A percentile compares a stretch with the other conserved stretches of the same genome.
Evolutionary conservation across 2,888 invertebrate species (phyloP).

Genomic region (Onthophagus sagittarius): DNA sequence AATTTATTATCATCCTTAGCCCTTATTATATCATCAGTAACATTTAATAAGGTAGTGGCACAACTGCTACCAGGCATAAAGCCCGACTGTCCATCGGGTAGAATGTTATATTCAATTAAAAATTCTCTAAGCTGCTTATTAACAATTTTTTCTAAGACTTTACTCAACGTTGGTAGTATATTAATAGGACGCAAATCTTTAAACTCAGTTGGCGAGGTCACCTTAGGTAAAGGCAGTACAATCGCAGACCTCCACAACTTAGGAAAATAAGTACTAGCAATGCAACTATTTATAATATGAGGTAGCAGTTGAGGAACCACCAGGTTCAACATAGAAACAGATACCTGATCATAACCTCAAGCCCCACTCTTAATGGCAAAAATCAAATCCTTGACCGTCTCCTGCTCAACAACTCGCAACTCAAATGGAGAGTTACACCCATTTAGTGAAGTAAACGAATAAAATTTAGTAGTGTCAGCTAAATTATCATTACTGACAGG

Average conservation of each 20-base stretch:
- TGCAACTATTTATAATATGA: not conserved
- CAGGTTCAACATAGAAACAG: no score
- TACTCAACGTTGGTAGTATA: no score
- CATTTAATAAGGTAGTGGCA: not conserved
- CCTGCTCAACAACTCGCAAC: no score
- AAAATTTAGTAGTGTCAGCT: no score
- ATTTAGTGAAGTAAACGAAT: no score
- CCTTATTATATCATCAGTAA: not conserved
- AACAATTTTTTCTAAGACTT: not conserved
- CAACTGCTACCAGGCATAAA: not conserved
- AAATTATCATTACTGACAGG: not conserved
- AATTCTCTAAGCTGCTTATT: not conserved
- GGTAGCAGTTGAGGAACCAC: not conserved
- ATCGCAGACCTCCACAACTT: not conserved
- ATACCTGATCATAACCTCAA: no score
- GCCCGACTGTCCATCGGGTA: not conserved
- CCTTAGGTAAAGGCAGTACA: not conserved
- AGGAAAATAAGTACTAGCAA: not conserved
- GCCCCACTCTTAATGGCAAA: no score
- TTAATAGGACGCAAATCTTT: not conserved
- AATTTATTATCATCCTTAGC: not conserved
- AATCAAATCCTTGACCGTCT: no score
- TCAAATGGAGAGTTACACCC: no score
- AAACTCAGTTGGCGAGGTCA: not conserved
- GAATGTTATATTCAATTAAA: not conserved